These are phyloP conservation scores for Rhyzopertha dominica DNA, from an alignment of 1,140 invertebrate genomes.

Conservation along the genomic window DNA sequence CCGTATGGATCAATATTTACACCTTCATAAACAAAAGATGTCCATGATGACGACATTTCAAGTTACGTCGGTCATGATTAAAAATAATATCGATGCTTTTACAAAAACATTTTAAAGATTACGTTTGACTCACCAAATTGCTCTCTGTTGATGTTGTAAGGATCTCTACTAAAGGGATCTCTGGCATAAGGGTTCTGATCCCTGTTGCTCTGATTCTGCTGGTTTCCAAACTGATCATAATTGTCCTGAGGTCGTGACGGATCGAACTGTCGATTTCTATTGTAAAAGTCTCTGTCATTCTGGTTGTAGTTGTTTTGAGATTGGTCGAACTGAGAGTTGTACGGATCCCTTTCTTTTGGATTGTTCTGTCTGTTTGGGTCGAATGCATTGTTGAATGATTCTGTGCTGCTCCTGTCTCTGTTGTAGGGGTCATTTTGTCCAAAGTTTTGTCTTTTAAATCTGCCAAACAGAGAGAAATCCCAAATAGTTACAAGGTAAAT, in stretches of 20 bases:
- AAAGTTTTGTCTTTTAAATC: slow-evolving; percentile 30
- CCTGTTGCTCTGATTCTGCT: slow-evolving; percentile 30
- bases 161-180: slow-evolving; percentile 31
- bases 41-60: no score
- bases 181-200: slow-evolving; percentile 29
- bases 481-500: no score
- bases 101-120: no score
- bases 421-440: slow-evolving; percentile 19
- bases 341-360: slow-evolving; percentile 5
- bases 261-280: neutral
- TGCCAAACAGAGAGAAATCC: no score
- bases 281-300: no score
- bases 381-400: neutral
- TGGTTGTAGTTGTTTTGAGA: no score
- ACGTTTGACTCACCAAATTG: no score
- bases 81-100: no score
- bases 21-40: no score
- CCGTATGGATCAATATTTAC: slow-evolving; percentile 39
- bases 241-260: slow-evolving; percentile 7
- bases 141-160: slow-evolving; percentile 34
- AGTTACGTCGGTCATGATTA: no score
- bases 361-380: slow-evolving; percentile 2
- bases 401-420: slow-evolving; percentile 5
- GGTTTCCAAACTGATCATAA: slow-evolving; percentile 15
- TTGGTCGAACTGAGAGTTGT: no score